Conservation (phyloP, 2,797 vertebrate species). For the Peromyscus melanophrys region DNA sequence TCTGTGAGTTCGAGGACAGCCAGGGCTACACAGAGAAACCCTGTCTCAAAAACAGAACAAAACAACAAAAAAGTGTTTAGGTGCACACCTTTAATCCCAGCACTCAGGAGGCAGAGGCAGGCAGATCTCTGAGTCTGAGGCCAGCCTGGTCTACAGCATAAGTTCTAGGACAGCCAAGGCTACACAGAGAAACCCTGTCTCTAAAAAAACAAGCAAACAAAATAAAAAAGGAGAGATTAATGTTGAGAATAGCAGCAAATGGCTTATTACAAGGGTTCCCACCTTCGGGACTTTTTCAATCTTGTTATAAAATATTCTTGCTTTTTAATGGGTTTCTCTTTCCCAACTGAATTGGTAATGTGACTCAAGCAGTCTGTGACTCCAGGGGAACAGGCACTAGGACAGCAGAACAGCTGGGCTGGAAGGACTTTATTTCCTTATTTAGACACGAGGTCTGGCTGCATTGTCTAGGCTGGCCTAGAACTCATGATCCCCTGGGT, state of each 20-base stretch:
- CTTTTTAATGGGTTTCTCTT: neutral
- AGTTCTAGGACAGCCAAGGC: neutral
- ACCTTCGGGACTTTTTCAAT: slow-evolving; percentile 26
- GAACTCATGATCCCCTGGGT: neutral
- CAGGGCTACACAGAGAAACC: no score
- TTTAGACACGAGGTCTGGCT: neutral
- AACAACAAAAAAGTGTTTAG: no score
- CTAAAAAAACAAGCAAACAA: neutral
- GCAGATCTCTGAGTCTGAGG: neutral
- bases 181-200: neutral
- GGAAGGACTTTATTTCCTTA: neutral
- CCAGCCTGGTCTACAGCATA: neutral
- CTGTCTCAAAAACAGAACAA: no score
- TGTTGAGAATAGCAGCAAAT: slow-evolving; percentile 42
- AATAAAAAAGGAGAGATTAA: neutral
- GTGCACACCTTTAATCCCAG: neutral
- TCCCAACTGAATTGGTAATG: neutral
- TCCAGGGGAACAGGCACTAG: neutral
- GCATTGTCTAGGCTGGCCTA: neutral
- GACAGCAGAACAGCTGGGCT: neutral
- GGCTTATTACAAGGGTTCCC: slow-evolving; percentile 9
- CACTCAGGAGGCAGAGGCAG: neutral
- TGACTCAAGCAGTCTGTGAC: slow-evolving; percentile 13
- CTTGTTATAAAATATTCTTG: slow-evolving; percentile 34
- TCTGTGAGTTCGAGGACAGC: no score